phyloP scores from a whole-genome alignment of 30 jellyfish, hydroid and myxozoan genomes.

The Morbakka virulenta region DNA sequence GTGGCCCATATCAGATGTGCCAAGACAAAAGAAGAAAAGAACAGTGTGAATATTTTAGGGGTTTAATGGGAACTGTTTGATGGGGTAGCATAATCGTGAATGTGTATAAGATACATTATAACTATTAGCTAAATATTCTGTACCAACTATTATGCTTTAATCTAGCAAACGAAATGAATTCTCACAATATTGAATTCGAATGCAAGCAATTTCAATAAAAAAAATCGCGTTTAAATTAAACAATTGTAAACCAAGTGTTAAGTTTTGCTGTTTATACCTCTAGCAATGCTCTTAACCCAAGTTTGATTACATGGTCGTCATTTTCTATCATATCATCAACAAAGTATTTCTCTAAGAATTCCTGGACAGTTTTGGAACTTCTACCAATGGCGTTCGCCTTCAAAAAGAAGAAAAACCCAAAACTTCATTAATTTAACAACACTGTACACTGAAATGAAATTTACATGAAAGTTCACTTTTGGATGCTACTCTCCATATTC shows the following conservation, averaged over 20 bases:
- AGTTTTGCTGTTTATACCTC: slow-evolving; percentile 42
- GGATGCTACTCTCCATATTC: not conserved
- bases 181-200: too few relatives aligned
- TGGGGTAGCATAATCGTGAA: too few relatives aligned
- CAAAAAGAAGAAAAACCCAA: too few relatives aligned
- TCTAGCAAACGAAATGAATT: too few relatives aligned
- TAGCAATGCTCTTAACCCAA: slow-evolving; percentile 79
- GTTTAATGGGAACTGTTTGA: too few relatives aligned
- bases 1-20: too few relatives aligned
- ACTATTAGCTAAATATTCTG: too few relatives aligned
- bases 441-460: not conserved
- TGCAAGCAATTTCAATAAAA: too few relatives aligned
- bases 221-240: not conserved
- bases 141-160: too few relatives aligned
- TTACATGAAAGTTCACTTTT: not conserved
- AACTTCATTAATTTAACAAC: not conserved
- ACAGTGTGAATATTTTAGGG: too few relatives aligned
- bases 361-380: slow-evolving; percentile 86
- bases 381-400: slow-evolving; percentile 96
- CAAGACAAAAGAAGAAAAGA: too few relatives aligned
- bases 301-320: slow-evolving; percentile 71
- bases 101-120: too few relatives aligned
- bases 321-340: slow-evolving; percentile 65
- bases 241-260: not conserved
- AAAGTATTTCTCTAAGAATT: slow-evolving; percentile 77